These are phyloP conservation scores for Patella pellucida DNA, from an alignment of 2,888 invertebrate genomes.

Conservation along the genomic window DNA sequence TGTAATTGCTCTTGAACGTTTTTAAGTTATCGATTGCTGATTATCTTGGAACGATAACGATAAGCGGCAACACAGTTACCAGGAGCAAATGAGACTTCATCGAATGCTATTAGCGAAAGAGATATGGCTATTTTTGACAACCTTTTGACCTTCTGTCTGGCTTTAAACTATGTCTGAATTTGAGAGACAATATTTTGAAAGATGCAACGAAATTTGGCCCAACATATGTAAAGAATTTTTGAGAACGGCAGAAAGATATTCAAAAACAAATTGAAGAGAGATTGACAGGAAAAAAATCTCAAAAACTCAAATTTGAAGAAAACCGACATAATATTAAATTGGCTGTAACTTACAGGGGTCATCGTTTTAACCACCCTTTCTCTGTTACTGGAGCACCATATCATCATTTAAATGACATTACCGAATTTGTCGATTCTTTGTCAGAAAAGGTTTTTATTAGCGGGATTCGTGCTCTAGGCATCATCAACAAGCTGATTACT, in stretches of 20 bases:
- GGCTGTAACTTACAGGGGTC: neutral
- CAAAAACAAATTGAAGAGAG: neutral
- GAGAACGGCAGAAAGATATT: too few relatives aligned
- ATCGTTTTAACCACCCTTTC: neutral
- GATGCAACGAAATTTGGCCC: too few relatives aligned
- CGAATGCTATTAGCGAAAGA: neutral
- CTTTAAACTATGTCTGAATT: neutral
- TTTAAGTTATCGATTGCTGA: neutral
- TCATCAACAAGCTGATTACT: too few relatives aligned
- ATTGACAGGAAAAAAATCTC: too few relatives aligned
- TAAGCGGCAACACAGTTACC: neutral
- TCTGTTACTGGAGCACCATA: neutral
- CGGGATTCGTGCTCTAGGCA: too few relatives aligned
- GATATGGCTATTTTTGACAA: conserved; percentile 1
- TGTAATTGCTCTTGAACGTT: neutral
- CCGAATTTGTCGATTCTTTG: neutral
- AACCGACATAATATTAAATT: neutral
- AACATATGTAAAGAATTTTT: too few relatives aligned
- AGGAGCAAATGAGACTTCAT: neutral
- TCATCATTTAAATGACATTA: neutral
- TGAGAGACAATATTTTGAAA: too few relatives aligned
- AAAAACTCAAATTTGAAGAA: too few relatives aligned
- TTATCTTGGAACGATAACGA: neutral
- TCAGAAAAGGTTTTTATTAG: neutral
- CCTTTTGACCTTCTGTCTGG: neutral